Percentiles rank a stretch among this genome's conserved stretches.
Conservation (phyloP, 2,888 invertebrate species). For the Cataglyphis altisquamis region DNA sequence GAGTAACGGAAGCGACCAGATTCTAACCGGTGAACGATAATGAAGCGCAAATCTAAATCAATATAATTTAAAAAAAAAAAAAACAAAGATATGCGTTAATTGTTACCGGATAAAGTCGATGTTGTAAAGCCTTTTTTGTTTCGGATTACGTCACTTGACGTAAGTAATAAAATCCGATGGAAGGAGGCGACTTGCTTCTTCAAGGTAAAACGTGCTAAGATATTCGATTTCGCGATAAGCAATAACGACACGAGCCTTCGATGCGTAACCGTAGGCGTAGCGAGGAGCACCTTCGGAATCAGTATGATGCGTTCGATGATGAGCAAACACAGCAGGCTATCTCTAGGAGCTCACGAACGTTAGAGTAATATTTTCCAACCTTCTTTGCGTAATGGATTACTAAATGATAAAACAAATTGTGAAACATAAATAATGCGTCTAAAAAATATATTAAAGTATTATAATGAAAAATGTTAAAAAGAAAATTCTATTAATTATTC, state of each 20-base stretch:
- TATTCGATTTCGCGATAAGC: constrained; percentile 55
- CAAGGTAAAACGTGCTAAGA: constrained; percentile 54
- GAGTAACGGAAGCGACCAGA: neutral
- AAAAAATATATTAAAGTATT: neutral
- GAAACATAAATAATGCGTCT: neutral
- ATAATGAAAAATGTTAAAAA: neutral
- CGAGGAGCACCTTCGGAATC: constrained; percentile 39
- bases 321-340: constrained; percentile 44
- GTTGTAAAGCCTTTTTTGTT: constrained; percentile 42
- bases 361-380: constrained; percentile 34
- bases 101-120: constrained; percentile 7
- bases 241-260: constrained; percentile 44
- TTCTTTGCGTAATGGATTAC: constrained; percentile 30
- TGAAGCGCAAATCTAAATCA: neutral
- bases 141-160: constrained; percentile 37
- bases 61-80: neutral
- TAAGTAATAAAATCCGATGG: constrained; percentile 43
- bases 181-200: constrained; percentile 38
- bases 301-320: constrained; percentile 43
- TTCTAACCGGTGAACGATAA: neutral
- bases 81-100: constrained; percentile 11
- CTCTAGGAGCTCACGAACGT: constrained; percentile 31
- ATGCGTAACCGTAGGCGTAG: constrained; percentile 55
- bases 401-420: constrained; percentile 27
- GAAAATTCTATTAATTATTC: neutral